Evolutionary conservation across 2,797 vertebrate species (phyloP).

Genomic region (Smutsia temminckii): DNA sequence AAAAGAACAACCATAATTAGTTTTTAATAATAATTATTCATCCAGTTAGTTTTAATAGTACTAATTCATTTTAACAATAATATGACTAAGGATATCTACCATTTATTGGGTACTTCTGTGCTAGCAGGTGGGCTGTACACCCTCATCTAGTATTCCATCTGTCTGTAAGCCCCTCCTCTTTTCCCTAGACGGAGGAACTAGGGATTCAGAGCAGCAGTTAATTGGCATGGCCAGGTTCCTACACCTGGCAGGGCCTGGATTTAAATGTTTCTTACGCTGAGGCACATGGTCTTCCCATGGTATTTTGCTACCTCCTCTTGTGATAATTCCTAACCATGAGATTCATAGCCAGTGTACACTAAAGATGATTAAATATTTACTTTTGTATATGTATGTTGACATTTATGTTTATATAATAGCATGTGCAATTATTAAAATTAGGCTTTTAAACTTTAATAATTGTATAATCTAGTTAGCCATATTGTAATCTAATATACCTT

Average conservation of each 20-base stretch:
- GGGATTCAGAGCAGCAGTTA: not conserved
- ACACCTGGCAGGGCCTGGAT: not conserved
- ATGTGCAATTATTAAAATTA: not conserved
- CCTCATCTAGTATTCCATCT: not conserved
- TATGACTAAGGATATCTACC: not conserved
- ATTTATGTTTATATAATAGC: not conserved
- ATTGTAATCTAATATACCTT: not conserved
- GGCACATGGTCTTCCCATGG: not conserved
- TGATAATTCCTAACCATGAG: not conserved
- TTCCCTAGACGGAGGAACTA: not conserved
- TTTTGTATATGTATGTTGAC: not conserved
- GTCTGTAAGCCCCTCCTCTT: not conserved
- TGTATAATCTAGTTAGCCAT: not conserved
- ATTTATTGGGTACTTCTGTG: not conserved
- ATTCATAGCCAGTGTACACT: not conserved
- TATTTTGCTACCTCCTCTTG: not conserved
- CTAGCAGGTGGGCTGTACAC: not conserved
- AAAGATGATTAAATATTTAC: not conserved
- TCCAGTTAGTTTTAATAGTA: not conserved
- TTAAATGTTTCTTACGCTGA: not conserved
- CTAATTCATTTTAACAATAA: not conserved
- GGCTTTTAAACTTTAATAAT: not conserved
- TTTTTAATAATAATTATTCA: not conserved
- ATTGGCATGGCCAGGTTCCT: not conserved
- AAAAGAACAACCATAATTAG: not conserved